Evolutionary conservation across 2,797 vertebrate species (phyloP).

Genomic region (Petrocephalus schoutedeni): DNA sequence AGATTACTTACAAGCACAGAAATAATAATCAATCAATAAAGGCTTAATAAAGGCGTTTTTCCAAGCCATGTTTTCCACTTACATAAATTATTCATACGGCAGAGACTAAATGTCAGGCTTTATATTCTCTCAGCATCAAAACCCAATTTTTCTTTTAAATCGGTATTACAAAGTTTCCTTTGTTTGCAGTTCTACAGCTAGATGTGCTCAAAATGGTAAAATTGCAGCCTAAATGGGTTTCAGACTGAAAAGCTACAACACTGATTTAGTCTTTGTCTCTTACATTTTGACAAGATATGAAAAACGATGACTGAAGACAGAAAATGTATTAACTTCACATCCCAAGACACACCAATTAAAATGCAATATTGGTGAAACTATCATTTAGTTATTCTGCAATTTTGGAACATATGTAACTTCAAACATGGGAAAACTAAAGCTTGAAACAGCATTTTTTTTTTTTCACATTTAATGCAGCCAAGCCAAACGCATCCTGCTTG

Average conservation of each 20-base stretch:
- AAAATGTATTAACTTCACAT: background rate
- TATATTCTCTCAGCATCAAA: background rate
- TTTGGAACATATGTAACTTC: background rate
- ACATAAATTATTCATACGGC: background rate
- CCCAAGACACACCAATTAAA: background rate
- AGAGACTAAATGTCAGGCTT: background rate
- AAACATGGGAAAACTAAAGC: background rate
- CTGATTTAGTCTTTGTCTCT: background rate
- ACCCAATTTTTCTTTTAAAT: background rate
- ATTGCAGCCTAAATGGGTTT: background rate
- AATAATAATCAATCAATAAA: background rate
- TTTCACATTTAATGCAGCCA: background rate
- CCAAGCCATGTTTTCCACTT: background rate
- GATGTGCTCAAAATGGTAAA: constrained; percentile 51
- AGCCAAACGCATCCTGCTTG: background rate
- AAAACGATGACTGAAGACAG: background rate
- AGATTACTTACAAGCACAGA: background rate
- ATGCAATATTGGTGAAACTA: background rate
- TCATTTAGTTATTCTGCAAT: background rate
- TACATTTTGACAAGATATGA: background rate
- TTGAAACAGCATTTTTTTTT: background rate
- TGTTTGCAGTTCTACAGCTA: background rate
- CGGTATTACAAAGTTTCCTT: background rate
- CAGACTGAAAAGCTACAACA: background rate
- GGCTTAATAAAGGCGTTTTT: background rate